These are phyloP conservation scores for Notodonta dromedarius DNA, from an alignment of 2,888 invertebrate species.

Conservation along the genomic window DNA sequence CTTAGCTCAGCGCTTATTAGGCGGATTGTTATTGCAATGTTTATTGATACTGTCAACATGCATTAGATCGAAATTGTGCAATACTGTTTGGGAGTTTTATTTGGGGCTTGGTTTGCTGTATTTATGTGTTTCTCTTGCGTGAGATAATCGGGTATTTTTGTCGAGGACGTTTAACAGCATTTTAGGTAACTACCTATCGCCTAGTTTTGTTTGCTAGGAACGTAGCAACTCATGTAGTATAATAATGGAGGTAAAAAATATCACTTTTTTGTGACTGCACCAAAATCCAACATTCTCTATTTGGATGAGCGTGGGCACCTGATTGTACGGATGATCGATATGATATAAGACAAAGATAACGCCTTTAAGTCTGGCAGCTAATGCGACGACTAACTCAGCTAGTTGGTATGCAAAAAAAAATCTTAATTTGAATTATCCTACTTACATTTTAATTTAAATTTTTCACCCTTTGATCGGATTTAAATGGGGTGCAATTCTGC, in stretches of 20 bases:
- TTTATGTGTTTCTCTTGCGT: not conserved
- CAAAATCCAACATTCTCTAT: conserved; percentile 9
- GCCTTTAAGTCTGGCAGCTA: conserved; percentile 21
- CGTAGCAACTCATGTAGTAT: too few species aligned
- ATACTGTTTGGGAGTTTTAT: not conserved
- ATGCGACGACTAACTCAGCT: not conserved
- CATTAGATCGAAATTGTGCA: conserved; percentile 5
- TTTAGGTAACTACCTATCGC: not conserved
- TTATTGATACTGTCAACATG: not conserved
- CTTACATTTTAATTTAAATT: too few species aligned
- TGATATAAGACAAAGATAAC: conserved; percentile 20
- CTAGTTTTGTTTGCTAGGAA: too few species aligned
- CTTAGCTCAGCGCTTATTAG: not conserved
- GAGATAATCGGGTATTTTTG: not conserved
- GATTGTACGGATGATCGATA: conserved; percentile 16
- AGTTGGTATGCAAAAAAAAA: not conserved
- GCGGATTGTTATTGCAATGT: conserved; percentile 2
- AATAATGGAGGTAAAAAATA: too few species aligned
- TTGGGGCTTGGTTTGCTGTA: not conserved
- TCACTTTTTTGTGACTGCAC: not conserved
- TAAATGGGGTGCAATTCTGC: too few species aligned
- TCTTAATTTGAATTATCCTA: too few species aligned
- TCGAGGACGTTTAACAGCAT: not conserved
- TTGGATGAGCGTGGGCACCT: conserved; percentile 24
- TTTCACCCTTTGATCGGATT: too few species aligned